Percentiles rank a stretch among this genome's conserved stretches.
Evolutionary conservation across 1,140 invertebrate genomes (phyloP).

Genomic region (Zaprionus davidi): DNA sequence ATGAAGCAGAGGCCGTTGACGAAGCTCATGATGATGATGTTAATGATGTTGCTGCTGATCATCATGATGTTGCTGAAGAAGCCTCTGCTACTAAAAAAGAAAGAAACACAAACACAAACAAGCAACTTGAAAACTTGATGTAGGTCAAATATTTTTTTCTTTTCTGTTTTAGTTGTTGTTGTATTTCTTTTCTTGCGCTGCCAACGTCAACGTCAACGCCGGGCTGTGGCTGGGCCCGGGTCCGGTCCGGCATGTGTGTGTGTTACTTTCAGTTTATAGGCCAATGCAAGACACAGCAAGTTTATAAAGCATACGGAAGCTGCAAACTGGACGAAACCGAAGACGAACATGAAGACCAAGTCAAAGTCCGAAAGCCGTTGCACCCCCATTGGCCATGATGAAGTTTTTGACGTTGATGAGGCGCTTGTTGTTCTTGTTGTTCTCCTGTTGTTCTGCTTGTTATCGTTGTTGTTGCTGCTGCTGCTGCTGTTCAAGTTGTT

Average conservation of each 20-base stretch:
- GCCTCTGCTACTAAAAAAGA: conserved; percentile 53
- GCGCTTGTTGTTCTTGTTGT: conserved; percentile 21
- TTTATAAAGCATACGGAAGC: conserved; percentile 63
- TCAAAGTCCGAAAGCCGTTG: conserved; percentile 26
- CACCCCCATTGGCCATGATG: conserved; percentile 51
- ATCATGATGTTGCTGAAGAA: conserved; percentile 37
- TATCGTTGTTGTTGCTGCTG: not conserved
- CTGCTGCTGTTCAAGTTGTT: conserved; percentile 14
- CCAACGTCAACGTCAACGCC: conserved; percentile 36
- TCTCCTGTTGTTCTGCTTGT: conserved; percentile 18
- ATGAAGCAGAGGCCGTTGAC: conserved; percentile 42
- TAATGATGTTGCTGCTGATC: conserved; percentile 20
- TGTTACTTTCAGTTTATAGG: conserved; percentile 74
- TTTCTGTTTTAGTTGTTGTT: conserved; percentile 6
- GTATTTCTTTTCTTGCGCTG: conserved; percentile 43
- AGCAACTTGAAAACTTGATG: conserved; percentile 83
- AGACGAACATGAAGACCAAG: conserved; percentile 5
- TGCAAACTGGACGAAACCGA: conserved; percentile 46
- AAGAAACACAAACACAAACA: conserved; percentile 71
- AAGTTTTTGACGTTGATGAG: conserved; percentile 55
- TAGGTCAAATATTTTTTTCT: conserved; percentile 71
- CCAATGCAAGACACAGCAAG: conserved; percentile 71
- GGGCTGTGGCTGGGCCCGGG: conserved; percentile 16
- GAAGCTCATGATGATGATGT: conserved; percentile 42
- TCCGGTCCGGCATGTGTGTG: conserved; percentile 22